phyloP scores from a whole-genome alignment of 2,113 vertebrate genomes.

The Laticauda laticaudata region DNA sequence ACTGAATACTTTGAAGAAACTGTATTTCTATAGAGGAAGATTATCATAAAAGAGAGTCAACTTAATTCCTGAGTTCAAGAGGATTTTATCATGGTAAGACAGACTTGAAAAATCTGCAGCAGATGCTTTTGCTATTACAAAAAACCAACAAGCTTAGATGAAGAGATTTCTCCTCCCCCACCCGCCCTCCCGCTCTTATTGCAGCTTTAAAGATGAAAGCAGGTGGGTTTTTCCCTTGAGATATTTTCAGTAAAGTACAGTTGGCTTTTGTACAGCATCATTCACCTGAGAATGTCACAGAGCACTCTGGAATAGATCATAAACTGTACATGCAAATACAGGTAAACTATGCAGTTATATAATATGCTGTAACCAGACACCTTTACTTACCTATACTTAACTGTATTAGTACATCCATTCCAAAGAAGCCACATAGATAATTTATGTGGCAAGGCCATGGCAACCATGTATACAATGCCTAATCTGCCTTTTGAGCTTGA shows the following conservation, averaged over 20 bases:
- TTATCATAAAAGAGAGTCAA: slow-evolving; percentile 20
- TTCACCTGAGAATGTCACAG: slow-evolving; percentile 32
- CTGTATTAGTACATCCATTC: slow-evolving; percentile 45
- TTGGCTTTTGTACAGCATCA: slow-evolving; percentile 19
- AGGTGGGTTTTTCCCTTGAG: slow-evolving; percentile 45
- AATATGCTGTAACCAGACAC: slow-evolving; percentile 14
- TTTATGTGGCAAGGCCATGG: slow-evolving; percentile 34
- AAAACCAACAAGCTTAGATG: slow-evolving; percentile 12
- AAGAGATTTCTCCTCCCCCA: slow-evolving; percentile 21
- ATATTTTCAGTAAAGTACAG: slow-evolving; percentile 36
- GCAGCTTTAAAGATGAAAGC: slow-evolving; percentile 61
- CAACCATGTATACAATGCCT: neutral
- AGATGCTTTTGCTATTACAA: slow-evolving; percentile 33
- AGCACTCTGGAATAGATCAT: slow-evolving; percentile 35
- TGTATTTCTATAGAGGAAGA: slow-evolving; percentile 13
- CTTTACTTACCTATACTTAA: slow-evolving; percentile 27
- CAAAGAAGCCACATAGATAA: slow-evolving; percentile 33
- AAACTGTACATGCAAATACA: slow-evolving; percentile 30
- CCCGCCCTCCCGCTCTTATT: slow-evolving; percentile 8
- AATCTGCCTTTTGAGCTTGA: slow-evolving; percentile 18
- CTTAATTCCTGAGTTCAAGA: slow-evolving; percentile 8
- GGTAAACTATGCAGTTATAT: slow-evolving; percentile 32
- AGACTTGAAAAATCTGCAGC: neutral
- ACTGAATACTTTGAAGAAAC: slow-evolving; percentile 1
- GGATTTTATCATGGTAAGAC: slow-evolving; percentile 9